Base-by-base conservation (phyloP, 2,797 vertebrate species). In the Rhinoraja longicauda region DNA sequence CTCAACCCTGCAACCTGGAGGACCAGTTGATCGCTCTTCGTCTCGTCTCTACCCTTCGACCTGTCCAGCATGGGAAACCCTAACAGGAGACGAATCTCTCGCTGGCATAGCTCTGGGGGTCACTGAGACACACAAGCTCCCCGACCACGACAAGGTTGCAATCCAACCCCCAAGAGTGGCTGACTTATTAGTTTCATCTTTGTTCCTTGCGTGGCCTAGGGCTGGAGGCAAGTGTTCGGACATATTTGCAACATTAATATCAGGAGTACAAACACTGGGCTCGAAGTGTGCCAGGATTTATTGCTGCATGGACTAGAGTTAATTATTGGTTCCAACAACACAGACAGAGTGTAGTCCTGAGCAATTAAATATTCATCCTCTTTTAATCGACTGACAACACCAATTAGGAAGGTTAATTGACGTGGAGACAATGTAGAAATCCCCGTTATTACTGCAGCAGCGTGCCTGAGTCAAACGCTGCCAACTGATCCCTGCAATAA, bases 341-440 rank as follows among this genome's bases (percentile, higher is more conserved):
- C 6, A 1, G 6, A 32, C 45, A 57, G 9, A 53, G 26, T 88
- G 32, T 32, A n/a, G 10, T 62, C 29, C 13, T 32, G 29, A 1
- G n/a, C 84, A 88, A 64, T 64, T 67, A 62, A 88, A 88, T 67
- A 88, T 21, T 88, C 67, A 88, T 88, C 84, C 17, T 36, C 84
- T 67, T 32, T 67, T 88, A 88, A 64, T 88, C 8, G 13, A 64
- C 15, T 67, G 62, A 88, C 62, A 36, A 2, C 84, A 67, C n/a
- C 84, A 88, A 64, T 88, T 88, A 88, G 84, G 88, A 88, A 64
- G 84, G 62, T 88, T 88, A 88, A 88, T 64, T 88, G 59, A 67
- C 36, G 84, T 0, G 0, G 32, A 67, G n/a, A 36, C 1, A 21
- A 36, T 88, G 57, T 17, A 4, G 29, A 64, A 21, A 15, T 88